Base-by-base conservation (phyloP, 1,140 invertebrate species). In the Hylaeus anthracinus region DNA sequence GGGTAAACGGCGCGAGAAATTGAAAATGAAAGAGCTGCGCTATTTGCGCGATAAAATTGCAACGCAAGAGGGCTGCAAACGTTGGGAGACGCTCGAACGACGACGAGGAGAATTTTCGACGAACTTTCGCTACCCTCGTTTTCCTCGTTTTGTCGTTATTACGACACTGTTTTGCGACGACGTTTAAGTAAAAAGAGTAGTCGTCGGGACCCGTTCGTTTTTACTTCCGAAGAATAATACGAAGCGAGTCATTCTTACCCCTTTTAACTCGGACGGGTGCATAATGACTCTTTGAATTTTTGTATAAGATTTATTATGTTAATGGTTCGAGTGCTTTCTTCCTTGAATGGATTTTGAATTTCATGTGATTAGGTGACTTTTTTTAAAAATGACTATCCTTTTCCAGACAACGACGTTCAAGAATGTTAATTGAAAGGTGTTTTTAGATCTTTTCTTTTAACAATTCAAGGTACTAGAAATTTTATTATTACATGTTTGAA, bases 41-140 rank as follows among this genome's bases (percentile, higher is more conserved):
- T 74, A 74, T 79, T 79, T 65, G 53, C 43, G 64, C 70, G 78
- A 75, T 67, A 80, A 75, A 80, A 73, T 80, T 66, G 78, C 72
- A 61, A 75, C 72, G 64, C 48, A 41, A 43, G 37, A 8, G 51
- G 48, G 10, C n/a, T 51, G 26, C n/a, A 53, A 60, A 26, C 60
- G 51, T 9, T 14, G 5, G 10, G 1, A 3, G 26, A 4, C n/a
- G 12, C 4, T 6, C 39, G 48, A 53, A 51, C 3, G 14, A 12
- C 9, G 43, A 77, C 12, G 43, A 45, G 58, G 45, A 43, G 26
- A 73, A 15, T 79, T 73, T 64, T 61, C 67, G 15, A 72, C 5
- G 26, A 51, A 71, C 70, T 48, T 60, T 67, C 3, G 3, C 26
- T 4, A 37, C 5, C 2, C 14, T 56, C 41, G 65, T 69, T 37